These are phyloP conservation scores for Parotocinclus haroldoi DNA, from an alignment of 2,797 vertebrate genomes.

Conservation along the genomic window DNA sequence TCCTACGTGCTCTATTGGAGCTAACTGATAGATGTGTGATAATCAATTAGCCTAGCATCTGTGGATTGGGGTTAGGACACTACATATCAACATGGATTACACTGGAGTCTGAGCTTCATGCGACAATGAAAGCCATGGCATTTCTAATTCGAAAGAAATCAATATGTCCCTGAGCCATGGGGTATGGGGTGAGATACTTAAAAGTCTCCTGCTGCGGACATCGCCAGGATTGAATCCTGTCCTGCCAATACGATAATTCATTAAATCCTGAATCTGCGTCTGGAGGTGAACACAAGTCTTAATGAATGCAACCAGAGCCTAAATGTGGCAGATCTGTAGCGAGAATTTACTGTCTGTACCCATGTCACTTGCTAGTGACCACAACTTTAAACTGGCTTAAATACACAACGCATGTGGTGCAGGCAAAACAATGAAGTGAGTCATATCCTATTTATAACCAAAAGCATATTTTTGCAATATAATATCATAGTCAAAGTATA, in stretches of 20 bases:
- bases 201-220: conserved; percentile 63
- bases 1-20: conserved; percentile 7
- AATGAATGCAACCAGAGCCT: conserved; percentile 12
- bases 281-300: not conserved
- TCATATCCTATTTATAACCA: conserved; percentile 27
- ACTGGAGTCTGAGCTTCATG: conserved; percentile 29
- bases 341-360: no score
- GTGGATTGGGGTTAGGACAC: conserved; percentile 41
- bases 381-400: no score
- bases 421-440: conserved; percentile 36
- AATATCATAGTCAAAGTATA: conserved; percentile 36
- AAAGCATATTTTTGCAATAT: conserved; percentile 31
- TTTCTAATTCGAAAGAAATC: conserved; percentile 49
- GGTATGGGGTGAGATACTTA: conserved; percentile 38
- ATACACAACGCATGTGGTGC: conserved; percentile 1
- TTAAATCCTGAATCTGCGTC: conserved; percentile 28
- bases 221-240: conserved; percentile 71
- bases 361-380: no score
- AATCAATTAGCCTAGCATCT: conserved; percentile 64
- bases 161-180: conserved; percentile 43
- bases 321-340: not conserved
- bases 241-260: conserved; percentile 66
- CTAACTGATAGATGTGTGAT: conserved; percentile 66
- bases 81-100: conserved; percentile 46
- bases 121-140: conserved; percentile 44